Evolutionary conservation across 2,113 vertebrate species (phyloP).

Genomic region (Egretta garzetta): DNA sequence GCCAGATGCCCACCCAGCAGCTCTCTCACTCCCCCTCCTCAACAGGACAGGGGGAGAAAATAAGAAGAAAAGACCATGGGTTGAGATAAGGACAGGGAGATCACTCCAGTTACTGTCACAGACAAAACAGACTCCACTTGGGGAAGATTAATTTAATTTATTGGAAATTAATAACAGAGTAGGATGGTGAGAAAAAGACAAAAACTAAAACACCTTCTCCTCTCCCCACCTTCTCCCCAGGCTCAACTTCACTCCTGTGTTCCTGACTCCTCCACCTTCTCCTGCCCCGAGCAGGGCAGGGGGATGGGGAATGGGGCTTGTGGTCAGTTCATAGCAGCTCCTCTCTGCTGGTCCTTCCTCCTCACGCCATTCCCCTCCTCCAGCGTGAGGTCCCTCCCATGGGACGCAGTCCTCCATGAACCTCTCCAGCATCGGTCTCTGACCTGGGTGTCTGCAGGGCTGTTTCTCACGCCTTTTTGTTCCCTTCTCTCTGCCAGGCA

Average conservation of each 20-base stretch:
- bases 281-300: fast-evolving
- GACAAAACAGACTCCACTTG: neutral
- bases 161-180: neutral
- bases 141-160: neutral
- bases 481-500: neutral
- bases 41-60: neutral
- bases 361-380: neutral
- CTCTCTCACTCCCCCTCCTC: neutral
- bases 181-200: neutral
- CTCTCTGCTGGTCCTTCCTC: neutral
- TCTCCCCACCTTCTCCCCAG: neutral
- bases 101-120: neutral
- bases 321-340: neutral
- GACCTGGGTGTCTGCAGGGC: neutral
- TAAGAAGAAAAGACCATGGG: neutral
- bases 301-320: neutral
- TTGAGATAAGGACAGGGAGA: neutral
- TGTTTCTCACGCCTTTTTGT: neutral
- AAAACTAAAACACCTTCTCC: neutral
- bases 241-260: neutral
- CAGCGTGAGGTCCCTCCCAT: neutral
- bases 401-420: neutral
- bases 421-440: neutral
- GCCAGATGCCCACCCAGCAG: fast-evolving
- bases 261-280: neutral